Percentiles rank a stretch among this genome's conserved stretches.
These are phyloP conservation scores for Synergus gifuensis DNA, from an alignment of 2,888 invertebrate genomes.

Conservation along the genomic window DNA sequence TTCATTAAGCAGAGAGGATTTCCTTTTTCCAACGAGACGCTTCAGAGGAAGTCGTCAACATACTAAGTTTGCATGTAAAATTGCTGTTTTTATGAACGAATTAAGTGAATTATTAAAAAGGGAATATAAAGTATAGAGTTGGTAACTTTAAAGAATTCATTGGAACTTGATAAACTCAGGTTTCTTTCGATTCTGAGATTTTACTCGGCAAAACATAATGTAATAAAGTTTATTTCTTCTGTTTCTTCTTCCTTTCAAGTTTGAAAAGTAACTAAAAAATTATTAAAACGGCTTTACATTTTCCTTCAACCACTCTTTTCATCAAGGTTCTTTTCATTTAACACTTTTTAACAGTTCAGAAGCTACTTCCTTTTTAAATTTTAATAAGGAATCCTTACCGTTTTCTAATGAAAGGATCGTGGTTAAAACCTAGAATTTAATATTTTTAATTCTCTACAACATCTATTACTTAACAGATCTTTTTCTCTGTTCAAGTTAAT, in stretches of 20 bases:
- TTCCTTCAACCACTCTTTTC: too few species aligned
- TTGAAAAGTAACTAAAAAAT: too few species aligned
- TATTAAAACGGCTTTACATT: too few species aligned
- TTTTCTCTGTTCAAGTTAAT: too few species aligned
- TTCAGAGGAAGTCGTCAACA: slow-evolving; percentile 12
- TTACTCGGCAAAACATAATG: not conserved
- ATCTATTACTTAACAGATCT: too few species aligned
- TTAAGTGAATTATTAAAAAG: slow-evolving; percentile 1
- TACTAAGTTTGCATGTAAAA: slow-evolving; percentile 10
- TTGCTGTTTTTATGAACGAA: slow-evolving; percentile 16
- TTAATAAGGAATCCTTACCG: too few species aligned
- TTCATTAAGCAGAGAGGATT: slow-evolving; percentile 56
- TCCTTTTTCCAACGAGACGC: slow-evolving; percentile 43
- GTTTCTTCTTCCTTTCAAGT: not conserved
- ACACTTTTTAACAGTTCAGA: too few species aligned
- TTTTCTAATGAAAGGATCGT: too few species aligned
- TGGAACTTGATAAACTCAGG: not conserved
- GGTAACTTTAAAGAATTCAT: not conserved
- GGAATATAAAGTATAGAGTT: not conserved
- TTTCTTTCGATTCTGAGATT: not conserved
- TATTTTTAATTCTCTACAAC: too few species aligned
- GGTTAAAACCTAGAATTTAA: too few species aligned
- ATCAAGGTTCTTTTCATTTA: too few species aligned
- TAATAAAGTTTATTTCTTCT: not conserved
- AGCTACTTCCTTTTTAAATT: too few species aligned